Base-by-base conservation (phyloP, 2,797 vertebrate species). In the Pelochelys cantorii region DNA sequence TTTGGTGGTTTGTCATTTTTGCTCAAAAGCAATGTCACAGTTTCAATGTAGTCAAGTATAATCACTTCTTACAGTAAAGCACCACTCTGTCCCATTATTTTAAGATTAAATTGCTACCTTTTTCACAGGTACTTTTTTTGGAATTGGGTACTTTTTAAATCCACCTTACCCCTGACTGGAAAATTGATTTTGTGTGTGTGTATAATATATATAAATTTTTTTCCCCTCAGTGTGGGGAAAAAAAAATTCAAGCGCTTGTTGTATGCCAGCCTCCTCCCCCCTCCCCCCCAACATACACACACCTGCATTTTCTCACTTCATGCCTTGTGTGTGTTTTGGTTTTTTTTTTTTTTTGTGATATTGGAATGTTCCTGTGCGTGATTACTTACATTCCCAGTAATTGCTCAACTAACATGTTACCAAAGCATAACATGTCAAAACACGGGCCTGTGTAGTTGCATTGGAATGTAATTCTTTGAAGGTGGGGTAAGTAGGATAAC, bases 261-360 rank as follows among this genome's bases (percentile, higher is more conserved):
- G 5, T 77, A 27, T 75, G 48, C 59, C 56, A 53, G 13, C 53
- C 42, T 42, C 5, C 10, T 14, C 53, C 53, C 53, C 53, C 53
- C 53, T 10, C 53, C 53, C 53, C 53, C 53, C 3, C 10, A 53
- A 53, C 10, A n/a, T 3, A 54, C 3, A 54, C 11, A 54, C 53
- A 48, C 23, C 23, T 29, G 12, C 13, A 9, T 52, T 77, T 48
- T 34, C 84, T 42, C 75, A 52, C 52, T 62, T 65, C 55, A 31
- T 77, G 1, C 7, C 0, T 34, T 79, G 29, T 0, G 1, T 54
- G 13, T 54, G 14, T 54, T 54, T n/a, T n/a, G n/a, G n/a, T n/a
- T 7, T 42, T 42, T 48, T 48, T 54, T 54, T 54, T 54, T 82
- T 78, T 85, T 89, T 11, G 31, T 90, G 34, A 75, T 48, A 22